phyloP scores from a whole-genome alignment of 2,113 vertebrate species.

The Tachycineta bicolor region DNA sequence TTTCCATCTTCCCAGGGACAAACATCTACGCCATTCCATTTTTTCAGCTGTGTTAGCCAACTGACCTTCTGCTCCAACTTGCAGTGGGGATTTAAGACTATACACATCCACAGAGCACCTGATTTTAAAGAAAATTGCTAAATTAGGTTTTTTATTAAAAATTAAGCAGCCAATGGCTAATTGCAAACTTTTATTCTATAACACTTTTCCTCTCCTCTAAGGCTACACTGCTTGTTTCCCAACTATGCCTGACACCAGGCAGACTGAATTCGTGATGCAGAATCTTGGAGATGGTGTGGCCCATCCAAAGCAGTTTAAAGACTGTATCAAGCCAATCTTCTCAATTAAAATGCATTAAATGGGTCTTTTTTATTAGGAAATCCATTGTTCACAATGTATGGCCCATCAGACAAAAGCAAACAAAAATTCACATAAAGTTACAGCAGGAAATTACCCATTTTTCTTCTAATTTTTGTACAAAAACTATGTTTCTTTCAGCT shows the following conservation, averaged over 20 bases:
- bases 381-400: not conserved
- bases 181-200: not conserved
- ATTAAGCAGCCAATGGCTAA: not conserved
- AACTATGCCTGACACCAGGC: not conserved
- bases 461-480: not conserved
- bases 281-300: not conserved
- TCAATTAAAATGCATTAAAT: not conserved
- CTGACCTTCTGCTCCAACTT: conserved; percentile 89
- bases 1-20: conserved; percentile 98
- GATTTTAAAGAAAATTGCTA: conserved; percentile 49
- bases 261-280: not conserved
- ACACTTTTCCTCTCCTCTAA: not conserved
- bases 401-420: not conserved
- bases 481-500: not conserved
- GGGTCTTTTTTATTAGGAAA: not conserved
- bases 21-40: conserved; percentile 93
- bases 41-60: conserved; percentile 92
- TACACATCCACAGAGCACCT: conserved; percentile 98
- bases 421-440: not conserved
- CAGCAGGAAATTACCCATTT: not conserved
- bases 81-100: conserved; percentile 95
- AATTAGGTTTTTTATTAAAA: conserved; percentile 54
- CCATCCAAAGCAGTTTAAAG: not conserved
- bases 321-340: not conserved
- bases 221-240: not conserved